Evolutionary conservation across 2,797 vertebrate genomes (phyloP).

Genomic region (Mycteria americana): DNA sequence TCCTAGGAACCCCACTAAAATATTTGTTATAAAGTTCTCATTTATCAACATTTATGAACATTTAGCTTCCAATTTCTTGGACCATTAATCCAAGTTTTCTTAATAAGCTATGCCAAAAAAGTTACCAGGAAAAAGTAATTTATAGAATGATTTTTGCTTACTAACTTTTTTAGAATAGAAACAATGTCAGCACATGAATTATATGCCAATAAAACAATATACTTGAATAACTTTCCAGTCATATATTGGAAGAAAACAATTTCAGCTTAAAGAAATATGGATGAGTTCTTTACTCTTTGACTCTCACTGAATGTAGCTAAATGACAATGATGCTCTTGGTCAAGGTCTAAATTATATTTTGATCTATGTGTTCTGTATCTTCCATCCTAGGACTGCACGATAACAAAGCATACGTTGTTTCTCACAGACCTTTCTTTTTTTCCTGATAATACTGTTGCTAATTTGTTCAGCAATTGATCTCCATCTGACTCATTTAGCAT

Average conservation of each 20-base stretch:
- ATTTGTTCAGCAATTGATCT: neutral
- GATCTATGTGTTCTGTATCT: neutral
- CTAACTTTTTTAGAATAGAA: constrained; percentile 21
- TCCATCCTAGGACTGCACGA: neutral
- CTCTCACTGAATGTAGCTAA: neutral
- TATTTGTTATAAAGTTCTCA: neutral
- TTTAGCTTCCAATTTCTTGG: constrained; percentile 38
- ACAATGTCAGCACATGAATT: constrained; percentile 23
- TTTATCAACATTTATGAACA: constrained; percentile 50
- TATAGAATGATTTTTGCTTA: constrained; percentile 54
- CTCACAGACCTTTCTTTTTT: neutral
- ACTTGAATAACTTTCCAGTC: constrained; percentile 21
- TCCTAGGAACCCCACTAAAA: neutral
- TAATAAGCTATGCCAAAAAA: constrained; percentile 17
- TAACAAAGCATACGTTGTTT: neutral
- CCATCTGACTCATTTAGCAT: neutral
- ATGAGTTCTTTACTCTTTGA: neutral
- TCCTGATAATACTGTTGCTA: neutral
- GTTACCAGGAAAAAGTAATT: neutral
- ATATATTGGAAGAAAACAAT: constrained; percentile 34
- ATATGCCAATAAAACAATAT: constrained; percentile 32
- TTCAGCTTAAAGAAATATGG: constrained; percentile 27
- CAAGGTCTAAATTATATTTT: neutral
- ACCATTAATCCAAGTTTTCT: constrained; percentile 37
- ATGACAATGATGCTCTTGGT: neutral